Evolutionary conservation across 2,113 vertebrate species (phyloP).

Genomic region (Formicarius rufipectus): DNA sequence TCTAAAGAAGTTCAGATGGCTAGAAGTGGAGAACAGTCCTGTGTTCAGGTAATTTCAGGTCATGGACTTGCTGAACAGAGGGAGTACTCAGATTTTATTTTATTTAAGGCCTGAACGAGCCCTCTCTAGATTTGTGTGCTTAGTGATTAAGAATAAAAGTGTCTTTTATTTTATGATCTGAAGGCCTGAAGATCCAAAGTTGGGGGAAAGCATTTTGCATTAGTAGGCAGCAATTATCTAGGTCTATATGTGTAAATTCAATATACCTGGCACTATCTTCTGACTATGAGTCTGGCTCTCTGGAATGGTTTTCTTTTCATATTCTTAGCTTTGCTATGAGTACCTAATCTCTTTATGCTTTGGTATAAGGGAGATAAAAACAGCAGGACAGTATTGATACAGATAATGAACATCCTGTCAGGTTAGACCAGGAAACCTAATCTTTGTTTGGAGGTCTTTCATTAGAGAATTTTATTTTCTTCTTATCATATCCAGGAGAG

Average conservation of each 20-base stretch:
- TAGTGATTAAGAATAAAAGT: background rate
- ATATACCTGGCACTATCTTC: background rate
- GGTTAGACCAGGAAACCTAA: background rate
- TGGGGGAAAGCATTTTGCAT: background rate
- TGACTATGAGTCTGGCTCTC: background rate
- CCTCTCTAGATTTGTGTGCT: background rate
- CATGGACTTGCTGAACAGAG: background rate
- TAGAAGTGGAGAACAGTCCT: background rate
- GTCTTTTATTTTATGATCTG: background rate
- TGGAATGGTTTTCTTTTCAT: background rate
- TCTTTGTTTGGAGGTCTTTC: background rate
- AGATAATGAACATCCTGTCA: background rate
- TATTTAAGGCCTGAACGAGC: background rate
- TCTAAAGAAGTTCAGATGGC: background rate
- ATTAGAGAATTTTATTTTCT: background rate
- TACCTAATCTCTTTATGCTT: background rate
- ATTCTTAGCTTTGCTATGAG: background rate
- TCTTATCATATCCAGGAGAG: background rate
- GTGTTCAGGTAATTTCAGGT: background rate
- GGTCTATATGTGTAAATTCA: background rate
- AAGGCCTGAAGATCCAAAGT: background rate
- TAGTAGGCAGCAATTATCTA: background rate
- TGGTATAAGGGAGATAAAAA: background rate
- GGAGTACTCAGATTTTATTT: background rate
- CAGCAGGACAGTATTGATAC: background rate